A percentile compares a stretch with the other conserved stretches of the same genome.
Conservation (phyloP, 2,797 vertebrate species). For the Anguilla marmorata region DNA sequence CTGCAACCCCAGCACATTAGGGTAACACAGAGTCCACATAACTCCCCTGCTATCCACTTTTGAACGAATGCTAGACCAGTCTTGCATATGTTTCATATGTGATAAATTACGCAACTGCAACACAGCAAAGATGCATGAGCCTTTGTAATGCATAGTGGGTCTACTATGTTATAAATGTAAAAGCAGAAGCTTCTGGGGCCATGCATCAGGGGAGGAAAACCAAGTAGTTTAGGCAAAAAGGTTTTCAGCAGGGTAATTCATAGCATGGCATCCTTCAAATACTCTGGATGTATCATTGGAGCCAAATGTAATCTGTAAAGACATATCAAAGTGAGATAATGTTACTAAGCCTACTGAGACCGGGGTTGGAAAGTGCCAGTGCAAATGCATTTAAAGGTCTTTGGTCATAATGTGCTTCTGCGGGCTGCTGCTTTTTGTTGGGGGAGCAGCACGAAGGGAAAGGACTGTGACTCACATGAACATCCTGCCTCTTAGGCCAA, state of each 20-base stretch:
- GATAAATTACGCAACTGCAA: background rate
- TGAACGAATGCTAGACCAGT: background rate
- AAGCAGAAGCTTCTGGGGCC: background rate
- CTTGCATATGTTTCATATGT: background rate
- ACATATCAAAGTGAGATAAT: background rate
- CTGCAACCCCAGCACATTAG: background rate
- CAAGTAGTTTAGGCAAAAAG: background rate
- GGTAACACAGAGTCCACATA: background rate
- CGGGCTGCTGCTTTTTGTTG: background rate
- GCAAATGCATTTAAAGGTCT: slow-evolving; percentile 6
- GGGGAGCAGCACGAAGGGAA: background rate
- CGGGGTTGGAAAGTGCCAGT: background rate
- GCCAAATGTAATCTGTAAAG: background rate
- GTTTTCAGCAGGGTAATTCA: background rate
- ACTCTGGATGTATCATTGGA: background rate
- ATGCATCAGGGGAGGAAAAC: background rate
- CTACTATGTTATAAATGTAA: background rate
- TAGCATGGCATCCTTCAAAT: background rate
- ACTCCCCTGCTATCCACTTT: background rate
- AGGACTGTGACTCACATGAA: background rate
- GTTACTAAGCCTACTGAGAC: background rate
- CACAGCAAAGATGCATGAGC: background rate
- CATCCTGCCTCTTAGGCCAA: background rate
- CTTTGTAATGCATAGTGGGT: background rate
- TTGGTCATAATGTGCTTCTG: background rate